Conservation (phyloP, 1,140 invertebrate genomes). For the Brachionus manjavacas region DNA sequence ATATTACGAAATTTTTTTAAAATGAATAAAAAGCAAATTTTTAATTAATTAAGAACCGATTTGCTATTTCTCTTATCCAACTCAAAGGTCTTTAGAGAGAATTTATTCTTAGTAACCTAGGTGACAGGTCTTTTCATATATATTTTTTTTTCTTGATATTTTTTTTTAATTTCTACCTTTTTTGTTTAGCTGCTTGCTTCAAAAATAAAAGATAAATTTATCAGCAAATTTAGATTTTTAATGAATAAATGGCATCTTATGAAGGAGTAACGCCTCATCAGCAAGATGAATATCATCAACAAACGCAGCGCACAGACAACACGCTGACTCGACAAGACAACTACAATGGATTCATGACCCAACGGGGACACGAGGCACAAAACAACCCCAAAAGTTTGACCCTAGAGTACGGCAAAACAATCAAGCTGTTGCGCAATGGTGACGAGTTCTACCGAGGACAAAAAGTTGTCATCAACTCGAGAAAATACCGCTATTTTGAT, state of each 20-base stretch:
- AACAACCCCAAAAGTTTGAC: not conserved
- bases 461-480: conserved; percentile 38
- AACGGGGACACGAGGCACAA: not conserved
- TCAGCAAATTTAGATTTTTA: not conserved
- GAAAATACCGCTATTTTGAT: conserved; percentile 33
- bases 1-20: not conserved
- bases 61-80: not conserved
- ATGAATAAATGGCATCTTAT: conserved; percentile 4
- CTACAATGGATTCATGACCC: conserved; percentile 32
- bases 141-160: not conserved
- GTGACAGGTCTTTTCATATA: not conserved
- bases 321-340: not conserved
- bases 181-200: not conserved
- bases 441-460: conserved; percentile 33
- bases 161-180: not conserved
- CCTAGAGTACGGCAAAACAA: conserved; percentile 24
- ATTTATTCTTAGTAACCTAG: not conserved
- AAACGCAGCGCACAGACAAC: not conserved
- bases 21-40: not conserved
- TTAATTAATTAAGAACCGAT: not conserved
- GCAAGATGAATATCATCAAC: not conserved
- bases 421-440: conserved; percentile 30
- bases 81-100: not conserved
- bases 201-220: not conserved
- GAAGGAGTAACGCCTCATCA: conserved; percentile 3